phyloP scores from a whole-genome alignment of 1,140 invertebrate genomes.

The Drosophila athabasca region DNA sequence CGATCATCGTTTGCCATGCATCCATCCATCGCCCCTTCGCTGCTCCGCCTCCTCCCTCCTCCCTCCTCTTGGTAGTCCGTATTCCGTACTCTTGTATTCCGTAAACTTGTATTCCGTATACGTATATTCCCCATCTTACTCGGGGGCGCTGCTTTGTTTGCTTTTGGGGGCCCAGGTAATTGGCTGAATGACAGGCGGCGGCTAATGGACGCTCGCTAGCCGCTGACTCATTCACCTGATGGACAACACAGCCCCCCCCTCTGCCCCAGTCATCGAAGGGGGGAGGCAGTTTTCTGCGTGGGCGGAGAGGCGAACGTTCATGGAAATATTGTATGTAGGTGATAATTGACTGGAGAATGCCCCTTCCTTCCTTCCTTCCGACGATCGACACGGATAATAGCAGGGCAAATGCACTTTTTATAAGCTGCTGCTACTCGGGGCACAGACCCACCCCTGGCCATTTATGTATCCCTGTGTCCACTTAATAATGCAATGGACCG shows the following conservation, averaged over 20 bases:
- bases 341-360: conserved; percentile 28
- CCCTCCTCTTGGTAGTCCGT: too few relatives aligned
- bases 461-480: conserved; percentile 35
- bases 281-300: neutral
- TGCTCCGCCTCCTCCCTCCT: neutral
- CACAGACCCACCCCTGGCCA: conserved; percentile 16
- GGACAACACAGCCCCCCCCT: neutral
- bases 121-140: neutral
- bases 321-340: conserved; percentile 2
- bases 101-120: neutral
- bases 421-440: conserved; percentile 1
- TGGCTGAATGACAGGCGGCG: conserved; percentile 67
- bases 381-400: conserved; percentile 7
- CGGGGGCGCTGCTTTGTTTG: conserved; percentile 45
- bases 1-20: conserved; percentile 36
- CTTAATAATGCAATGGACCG: conserved; percentile 47
- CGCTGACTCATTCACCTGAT: conserved; percentile 58
- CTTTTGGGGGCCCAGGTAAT: conserved; percentile 54
- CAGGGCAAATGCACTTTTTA: conserved; percentile 21
- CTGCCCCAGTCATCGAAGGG: neutral
- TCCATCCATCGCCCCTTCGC: conserved; percentile 29
- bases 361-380: too few relatives aligned
- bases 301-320: too few relatives aligned
- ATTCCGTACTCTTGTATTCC: too few relatives aligned
- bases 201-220: conserved; percentile 51